Percentiles rank a stretch among this genome's conserved stretches.
Evolutionary conservation across 2,888 invertebrate genomes (phyloP).

Genomic region (Liposcelis brunnea): DNA sequence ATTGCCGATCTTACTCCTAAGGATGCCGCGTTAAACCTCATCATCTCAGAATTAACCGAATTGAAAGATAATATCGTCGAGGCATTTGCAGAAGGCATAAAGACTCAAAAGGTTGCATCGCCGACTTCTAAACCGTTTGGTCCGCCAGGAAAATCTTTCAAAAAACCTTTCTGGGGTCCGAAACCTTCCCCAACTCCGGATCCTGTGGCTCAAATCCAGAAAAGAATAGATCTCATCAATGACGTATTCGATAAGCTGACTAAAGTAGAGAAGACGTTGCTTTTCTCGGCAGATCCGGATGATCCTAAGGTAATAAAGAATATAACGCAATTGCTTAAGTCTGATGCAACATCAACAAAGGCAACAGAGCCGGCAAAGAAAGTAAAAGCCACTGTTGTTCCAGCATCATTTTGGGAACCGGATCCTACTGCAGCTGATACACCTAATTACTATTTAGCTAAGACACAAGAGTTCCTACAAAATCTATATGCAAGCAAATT

Average conservation of each 20-base stretch:
- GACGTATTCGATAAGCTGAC: slow-evolving; percentile 4
- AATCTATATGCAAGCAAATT: background rate
- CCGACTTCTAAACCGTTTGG: background rate
- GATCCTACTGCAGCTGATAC: background rate
- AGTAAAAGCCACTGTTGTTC: background rate
- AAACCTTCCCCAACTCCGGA: slow-evolving; percentile 6
- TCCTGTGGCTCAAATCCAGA: background rate
- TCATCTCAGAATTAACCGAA: background rate
- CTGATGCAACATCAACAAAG: no score
- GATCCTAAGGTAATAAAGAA: no score
- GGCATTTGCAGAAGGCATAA: slow-evolving; percentile 4
- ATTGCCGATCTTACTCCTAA: no score
- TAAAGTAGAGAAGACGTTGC: background rate
- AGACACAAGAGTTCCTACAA: slow-evolving; percentile 1
- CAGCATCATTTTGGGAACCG: background rate
- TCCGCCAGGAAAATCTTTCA: slow-evolving; percentile 6
- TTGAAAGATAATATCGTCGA: background rate
- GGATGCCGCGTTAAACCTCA: background rate
- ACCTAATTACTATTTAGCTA: background rate
- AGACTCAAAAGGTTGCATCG: background rate
- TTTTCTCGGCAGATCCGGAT: background rate
- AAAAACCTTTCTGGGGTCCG: slow-evolving; percentile 6
- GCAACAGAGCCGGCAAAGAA: no score
- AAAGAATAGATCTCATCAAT: background rate
- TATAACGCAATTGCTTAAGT: no score